These are phyloP conservation scores for Pectinophora gossypiella DNA, from an alignment of 1,140 invertebrate species.

Conservation along the genomic window DNA sequence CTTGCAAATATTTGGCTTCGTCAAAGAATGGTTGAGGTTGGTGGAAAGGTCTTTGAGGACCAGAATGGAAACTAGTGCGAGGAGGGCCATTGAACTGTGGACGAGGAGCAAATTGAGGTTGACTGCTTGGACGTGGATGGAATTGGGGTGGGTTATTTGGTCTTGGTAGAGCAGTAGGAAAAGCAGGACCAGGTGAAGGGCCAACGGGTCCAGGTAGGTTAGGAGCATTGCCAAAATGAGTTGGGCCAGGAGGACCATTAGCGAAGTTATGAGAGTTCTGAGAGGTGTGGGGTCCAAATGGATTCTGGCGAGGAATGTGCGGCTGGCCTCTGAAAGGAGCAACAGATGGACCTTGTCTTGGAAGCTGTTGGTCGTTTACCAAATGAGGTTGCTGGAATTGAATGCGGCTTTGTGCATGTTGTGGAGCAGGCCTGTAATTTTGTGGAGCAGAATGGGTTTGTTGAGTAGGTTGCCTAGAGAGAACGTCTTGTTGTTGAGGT, in stretches of 20 bases:
- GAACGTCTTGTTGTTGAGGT: constrained; percentile 32
- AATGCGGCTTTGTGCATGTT: constrained; percentile 59
- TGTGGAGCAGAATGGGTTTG: constrained; percentile 23
- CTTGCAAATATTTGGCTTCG: constrained; percentile 72
- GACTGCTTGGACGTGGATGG: constrained; percentile 39
- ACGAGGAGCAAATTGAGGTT: constrained; percentile 40
- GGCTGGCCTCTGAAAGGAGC: constrained; percentile 54
- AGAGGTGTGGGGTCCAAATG: constrained; percentile 47
- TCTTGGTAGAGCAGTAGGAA: constrained; percentile 40
- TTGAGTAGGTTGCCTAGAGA: constrained; percentile 36
- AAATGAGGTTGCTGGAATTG: constrained; percentile 70
- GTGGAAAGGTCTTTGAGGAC: constrained; percentile 65
- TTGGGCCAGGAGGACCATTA: constrained; percentile 39
- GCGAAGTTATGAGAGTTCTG: constrained; percentile 37
- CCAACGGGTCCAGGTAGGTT: constrained; percentile 43
- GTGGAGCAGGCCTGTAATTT: constrained; percentile 34
- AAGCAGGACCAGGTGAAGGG: constrained; percentile 39
- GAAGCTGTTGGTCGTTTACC: constrained; percentile 59
- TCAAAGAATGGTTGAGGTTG: constrained; percentile 60
- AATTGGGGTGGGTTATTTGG: constrained; percentile 43
- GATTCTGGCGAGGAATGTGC: constrained; percentile 56
- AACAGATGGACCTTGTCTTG: constrained; percentile 55
- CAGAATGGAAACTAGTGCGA: constrained; percentile 52
- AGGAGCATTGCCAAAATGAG: constrained; percentile 40
- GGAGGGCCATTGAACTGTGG: constrained; percentile 53